A percentile compares a stretch with the other conserved stretches of the same genome.
phyloP scores from a whole-genome alignment of 2,113 vertebrate genomes.

The Zosterops pallidus region DNA sequence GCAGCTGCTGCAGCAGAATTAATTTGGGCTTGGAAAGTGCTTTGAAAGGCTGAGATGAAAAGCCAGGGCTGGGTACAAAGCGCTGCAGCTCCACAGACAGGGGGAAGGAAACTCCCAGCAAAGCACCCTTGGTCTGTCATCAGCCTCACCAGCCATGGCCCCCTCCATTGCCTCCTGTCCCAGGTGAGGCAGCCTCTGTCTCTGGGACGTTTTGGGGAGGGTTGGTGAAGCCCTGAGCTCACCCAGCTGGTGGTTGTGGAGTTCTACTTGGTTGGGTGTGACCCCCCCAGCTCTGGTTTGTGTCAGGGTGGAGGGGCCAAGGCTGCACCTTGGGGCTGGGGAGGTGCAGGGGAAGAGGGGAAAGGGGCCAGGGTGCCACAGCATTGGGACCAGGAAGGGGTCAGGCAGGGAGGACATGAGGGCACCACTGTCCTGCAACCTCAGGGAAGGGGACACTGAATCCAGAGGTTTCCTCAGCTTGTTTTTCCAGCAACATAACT shows the following conservation, averaged over 20 bases:
- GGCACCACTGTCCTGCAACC: neutral
- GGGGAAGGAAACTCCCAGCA: neutral
- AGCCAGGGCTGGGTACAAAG: neutral
- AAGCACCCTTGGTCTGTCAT: neutral
- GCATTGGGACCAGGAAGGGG: neutral
- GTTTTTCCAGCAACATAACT: neutral
- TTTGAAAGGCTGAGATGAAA: slow-evolving; percentile 7
- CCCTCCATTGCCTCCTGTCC: neutral
- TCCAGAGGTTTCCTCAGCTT: neutral
- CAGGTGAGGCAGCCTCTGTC: neutral
- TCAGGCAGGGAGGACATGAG: neutral
- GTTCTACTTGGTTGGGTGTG: neutral
- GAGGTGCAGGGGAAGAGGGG: neutral
- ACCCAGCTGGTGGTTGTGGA: neutral
- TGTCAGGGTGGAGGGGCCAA: neutral
- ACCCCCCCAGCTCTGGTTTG: accelerated
- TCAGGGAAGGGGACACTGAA: neutral
- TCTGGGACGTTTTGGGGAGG: neutral
- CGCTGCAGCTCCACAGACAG: accelerated
- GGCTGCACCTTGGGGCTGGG: accelerated
- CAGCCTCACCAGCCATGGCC: neutral
- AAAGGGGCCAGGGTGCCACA: neutral
- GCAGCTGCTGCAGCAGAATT: slow-evolving; percentile 25
- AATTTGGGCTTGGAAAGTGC: neutral
- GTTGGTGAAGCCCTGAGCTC: neutral